Evolutionary conservation across 2,888 invertebrate species (phyloP).

Genomic region (Phortica magna): DNA sequence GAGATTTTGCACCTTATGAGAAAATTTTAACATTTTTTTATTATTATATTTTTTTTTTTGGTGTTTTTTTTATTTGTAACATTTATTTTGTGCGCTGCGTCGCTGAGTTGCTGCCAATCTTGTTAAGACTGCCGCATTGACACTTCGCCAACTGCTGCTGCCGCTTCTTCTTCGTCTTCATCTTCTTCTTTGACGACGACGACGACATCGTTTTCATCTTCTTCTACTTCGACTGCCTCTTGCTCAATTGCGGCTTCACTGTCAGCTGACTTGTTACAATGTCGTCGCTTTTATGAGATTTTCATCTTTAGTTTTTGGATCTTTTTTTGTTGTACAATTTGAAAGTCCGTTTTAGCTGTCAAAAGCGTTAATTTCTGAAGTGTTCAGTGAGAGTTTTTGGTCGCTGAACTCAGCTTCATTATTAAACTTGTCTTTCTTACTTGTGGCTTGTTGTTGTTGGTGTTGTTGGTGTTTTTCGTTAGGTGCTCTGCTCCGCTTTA

Average conservation of each 20-base stretch:
- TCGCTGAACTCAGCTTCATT: constrained; percentile 44
- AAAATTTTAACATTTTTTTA: constrained; percentile 54
- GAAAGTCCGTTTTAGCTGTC: constrained; percentile 71
- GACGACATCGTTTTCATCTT: neutral
- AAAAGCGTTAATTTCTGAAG: constrained; percentile 72
- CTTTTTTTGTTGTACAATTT: constrained; percentile 49
- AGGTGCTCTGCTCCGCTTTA: constrained; percentile 27
- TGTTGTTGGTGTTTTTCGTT: constrained; percentile 34
- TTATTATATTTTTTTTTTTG: neutral
- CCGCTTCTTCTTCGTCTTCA: constrained; percentile 46
- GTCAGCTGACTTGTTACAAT: constrained; percentile 48
- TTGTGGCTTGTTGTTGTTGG: constrained; percentile 49
- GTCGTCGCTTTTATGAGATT: constrained; percentile 24
- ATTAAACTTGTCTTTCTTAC: constrained; percentile 19
- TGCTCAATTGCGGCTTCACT: no score
- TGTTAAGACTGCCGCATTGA: constrained; percentile 58
- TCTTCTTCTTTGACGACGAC: neutral
- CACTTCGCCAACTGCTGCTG: constrained; percentile 57
- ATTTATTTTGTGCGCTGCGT: neutral
- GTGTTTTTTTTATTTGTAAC: constrained; percentile 2
- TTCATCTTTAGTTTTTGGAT: constrained; percentile 19
- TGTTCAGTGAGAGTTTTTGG: constrained; percentile 68
- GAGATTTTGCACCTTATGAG: constrained; percentile 72
- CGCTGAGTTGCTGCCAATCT: constrained; percentile 34
- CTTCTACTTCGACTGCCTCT: neutral